These are phyloP conservation scores for Drosophila quadrilineata DNA, from an alignment of 1,140 invertebrate genomes.

Conservation along the genomic window DNA sequence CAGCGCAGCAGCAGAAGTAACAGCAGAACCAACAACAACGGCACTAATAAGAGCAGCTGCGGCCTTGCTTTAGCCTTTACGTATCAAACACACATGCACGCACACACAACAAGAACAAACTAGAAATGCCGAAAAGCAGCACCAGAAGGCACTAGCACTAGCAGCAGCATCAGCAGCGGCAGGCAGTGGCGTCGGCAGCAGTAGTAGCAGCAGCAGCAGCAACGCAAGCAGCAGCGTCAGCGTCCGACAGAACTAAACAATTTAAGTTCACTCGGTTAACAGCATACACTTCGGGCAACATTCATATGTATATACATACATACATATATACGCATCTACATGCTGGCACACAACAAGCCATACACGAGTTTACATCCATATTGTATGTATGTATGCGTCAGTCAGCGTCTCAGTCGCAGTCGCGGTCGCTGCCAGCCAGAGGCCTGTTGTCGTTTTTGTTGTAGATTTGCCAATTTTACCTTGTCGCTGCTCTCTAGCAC, in stretches of 20 bases:
- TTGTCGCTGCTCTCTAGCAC: conserved; percentile 61
- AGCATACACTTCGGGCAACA: conserved; percentile 26
- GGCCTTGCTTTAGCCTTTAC: conserved; percentile 46
- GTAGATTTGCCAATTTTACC: conserved; percentile 74
- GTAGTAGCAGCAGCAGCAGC: neutral
- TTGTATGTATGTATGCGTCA: conserved; percentile 1
- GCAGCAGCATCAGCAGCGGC: conserved; percentile 9
- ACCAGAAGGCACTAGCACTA: neutral
- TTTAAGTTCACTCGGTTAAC: conserved; percentile 76
- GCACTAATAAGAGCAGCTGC: conserved; percentile 5
- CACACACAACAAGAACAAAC: conserved; percentile 59
- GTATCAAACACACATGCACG: too few species aligned
- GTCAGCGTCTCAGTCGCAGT: neutral
- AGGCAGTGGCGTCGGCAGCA: conserved; percentile 7
- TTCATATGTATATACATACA: conserved; percentile 14
- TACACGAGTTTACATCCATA: too few species aligned
- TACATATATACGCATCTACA: neutral
- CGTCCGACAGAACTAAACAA: conserved; percentile 56
- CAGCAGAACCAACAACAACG: neutral
- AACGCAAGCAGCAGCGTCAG: conserved; percentile 19
- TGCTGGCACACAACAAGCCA: too few species aligned
- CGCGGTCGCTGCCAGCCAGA: neutral
- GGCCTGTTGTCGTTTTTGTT: conserved; percentile 35
- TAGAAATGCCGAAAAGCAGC: conserved; percentile 52
- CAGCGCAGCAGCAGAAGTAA: neutral